Base-by-base conservation (phyloP, 2,113 vertebrate species). In the Dipodomys spectabilis region DNA sequence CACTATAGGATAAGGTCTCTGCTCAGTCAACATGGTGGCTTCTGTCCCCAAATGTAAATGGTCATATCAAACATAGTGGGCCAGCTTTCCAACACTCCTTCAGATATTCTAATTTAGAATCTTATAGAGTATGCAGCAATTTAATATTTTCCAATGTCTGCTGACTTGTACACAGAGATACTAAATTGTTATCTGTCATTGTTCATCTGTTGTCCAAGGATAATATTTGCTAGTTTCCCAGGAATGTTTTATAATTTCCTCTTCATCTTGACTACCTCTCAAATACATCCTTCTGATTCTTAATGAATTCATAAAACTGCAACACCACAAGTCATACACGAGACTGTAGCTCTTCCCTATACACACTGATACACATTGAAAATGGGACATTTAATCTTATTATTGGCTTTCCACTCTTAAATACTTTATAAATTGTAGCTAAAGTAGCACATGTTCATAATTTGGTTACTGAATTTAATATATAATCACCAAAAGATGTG, bases 111-210 rank as follows among this genome's bases (percentile, higher is more conserved):
- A 68, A 68, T 79, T 96, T 1, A 30, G 79, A 88, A 74, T 87
- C 32, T 65, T 60, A 45, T 6, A 44, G 2, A 25, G 8, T 65
- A 49, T 78, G 72, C 4, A 6, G 22, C 49, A 79, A 35, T 35
- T 95, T 45, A 82, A 45, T 91, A 64, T 30, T 27, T 79, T 87
- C 77, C 73, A 7, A 30, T 69, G 72, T 92, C 4, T 68, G 28
- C 10, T 93, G 67, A 86, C 20, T 89, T 89, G 60, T 77, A 87
- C 27, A 35, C 74, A 95, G 57, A 92, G 27, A 77, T 65, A 74
- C 86, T 92, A 92, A 94, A 95, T 82, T 93, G 62, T 91, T 91
- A 91, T 82, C 82, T 94, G 89, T 92, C 86, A 95, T 65, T 94
- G 82, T 86, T 95, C 77, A 87, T 95, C 83, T 92, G 75, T 65